Percentiles rank a stretch among this genome's conserved stretches.
Evolutionary conservation across 1,140 invertebrate species (phyloP).

Genomic region (Copidosoma floridanum): DNA sequence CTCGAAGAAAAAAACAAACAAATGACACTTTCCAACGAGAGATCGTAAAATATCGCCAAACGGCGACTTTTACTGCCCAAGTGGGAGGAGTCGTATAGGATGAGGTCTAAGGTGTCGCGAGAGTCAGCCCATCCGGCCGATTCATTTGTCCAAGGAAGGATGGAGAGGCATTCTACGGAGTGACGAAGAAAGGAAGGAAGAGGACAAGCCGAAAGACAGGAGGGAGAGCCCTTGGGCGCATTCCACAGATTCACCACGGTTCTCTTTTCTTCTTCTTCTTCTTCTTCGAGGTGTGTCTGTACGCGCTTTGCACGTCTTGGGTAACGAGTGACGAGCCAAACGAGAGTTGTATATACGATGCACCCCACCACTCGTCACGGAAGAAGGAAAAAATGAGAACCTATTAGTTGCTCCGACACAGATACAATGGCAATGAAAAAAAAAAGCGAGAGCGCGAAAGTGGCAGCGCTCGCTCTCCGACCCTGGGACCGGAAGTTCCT

Average conservation of each 20-base stretch:
- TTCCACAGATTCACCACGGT: constrained; percentile 34
- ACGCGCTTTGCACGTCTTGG: not conserved
- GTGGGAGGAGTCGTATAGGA: constrained; percentile 4
- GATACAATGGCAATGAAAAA: no score
- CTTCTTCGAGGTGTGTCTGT: constrained; percentile 4
- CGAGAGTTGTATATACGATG: no score
- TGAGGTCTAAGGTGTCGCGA: not conserved
- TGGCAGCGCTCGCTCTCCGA: not conserved
- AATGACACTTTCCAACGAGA: no score
- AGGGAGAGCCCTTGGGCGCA: constrained; percentile 23
- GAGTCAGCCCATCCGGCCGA: not conserved
- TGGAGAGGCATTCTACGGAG: constrained; percentile 10
- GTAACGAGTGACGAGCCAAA: no score
- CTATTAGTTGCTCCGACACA: no score
- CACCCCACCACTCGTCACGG: no score
- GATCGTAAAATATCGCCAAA: no score
- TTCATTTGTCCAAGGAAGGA: constrained; percentile 5
- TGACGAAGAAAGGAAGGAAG: constrained; percentile 15
- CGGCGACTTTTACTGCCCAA: not conserved
- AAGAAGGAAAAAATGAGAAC: not conserved
- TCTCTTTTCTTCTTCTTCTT: constrained; percentile 26
- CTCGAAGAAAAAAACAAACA: no score
- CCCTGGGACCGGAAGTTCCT: constrained; percentile 35
- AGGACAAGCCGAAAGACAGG: constrained; percentile 4
- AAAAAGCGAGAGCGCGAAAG: not conserved